These are phyloP conservation scores for Myotis pilosus DNA, from an alignment of 2,797 vertebrate species.

Conservation along the genomic window DNA sequence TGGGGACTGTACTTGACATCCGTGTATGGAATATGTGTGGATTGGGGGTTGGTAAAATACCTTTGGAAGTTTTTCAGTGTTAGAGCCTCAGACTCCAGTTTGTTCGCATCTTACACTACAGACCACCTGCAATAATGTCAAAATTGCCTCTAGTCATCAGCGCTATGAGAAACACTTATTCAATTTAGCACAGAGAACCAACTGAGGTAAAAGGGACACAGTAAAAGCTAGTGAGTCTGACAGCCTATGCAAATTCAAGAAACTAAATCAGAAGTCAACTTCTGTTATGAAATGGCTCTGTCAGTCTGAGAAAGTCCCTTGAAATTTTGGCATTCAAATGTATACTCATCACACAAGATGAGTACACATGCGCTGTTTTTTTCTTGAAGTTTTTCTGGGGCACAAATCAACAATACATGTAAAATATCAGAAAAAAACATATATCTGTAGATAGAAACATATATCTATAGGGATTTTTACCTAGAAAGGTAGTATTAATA, in stretches of 20 bases:
- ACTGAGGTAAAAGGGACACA: not conserved
- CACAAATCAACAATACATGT: not conserved
- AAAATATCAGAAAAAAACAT: not conserved
- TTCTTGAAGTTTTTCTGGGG: not conserved
- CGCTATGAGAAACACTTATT: not conserved
- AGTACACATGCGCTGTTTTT: not conserved
- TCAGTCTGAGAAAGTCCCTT: not conserved
- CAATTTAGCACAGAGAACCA: conserved; percentile 31
- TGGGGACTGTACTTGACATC: not conserved
- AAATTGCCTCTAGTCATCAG: not conserved
- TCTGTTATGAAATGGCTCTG: not conserved
- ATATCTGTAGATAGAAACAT: not conserved
- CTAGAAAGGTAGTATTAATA: not conserved
- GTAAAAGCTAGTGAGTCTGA: not conserved
- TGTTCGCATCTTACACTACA: not conserved
- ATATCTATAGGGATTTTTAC: not conserved
- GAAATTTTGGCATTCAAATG: not conserved
- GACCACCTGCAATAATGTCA: conserved; percentile 6
- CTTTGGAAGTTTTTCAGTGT: not conserved
- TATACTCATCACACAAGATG: not conserved
- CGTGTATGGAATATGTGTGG: not conserved
- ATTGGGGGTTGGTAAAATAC: not conserved
- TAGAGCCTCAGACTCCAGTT: not conserved
- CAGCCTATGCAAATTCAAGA: not conserved
- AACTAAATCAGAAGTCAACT: not conserved